A percentile compares a stretch with the other conserved stretches of the same genome.
phyloP scores from a whole-genome alignment of 2,888 invertebrate species.

The Apocheima hispidaria region DNA sequence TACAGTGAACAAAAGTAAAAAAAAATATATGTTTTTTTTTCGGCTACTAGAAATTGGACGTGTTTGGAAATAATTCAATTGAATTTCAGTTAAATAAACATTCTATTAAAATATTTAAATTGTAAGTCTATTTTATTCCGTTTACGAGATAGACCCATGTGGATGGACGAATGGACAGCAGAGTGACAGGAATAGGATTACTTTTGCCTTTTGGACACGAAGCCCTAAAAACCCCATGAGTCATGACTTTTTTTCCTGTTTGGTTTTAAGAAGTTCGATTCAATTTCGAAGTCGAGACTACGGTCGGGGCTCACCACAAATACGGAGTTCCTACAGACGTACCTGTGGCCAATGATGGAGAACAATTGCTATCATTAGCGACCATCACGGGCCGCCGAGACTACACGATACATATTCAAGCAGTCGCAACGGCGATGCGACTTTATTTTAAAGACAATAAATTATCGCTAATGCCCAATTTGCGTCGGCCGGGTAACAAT shows the following conservation, averaged over 20 bases:
- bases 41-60: no score
- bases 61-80: no score
- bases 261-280: slow-evolving; percentile 16
- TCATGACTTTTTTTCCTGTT: background rate
- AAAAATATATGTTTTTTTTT: no score
- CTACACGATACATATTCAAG: slow-evolving; percentile 83
- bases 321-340: slow-evolving; percentile 52
- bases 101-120: no score
- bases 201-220: no score
- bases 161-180: no score
- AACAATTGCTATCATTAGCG: slow-evolving; percentile 84
- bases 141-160: no score
- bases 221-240: no score
- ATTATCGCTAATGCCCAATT: slow-evolving; percentile 86
- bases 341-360: slow-evolving; percentile 80
- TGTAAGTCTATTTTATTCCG: no score
- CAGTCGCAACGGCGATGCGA: slow-evolving; percentile 77
- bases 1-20: no score
- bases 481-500: slow-evolving; percentile 84
- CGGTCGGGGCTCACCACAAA: slow-evolving; percentile 44
- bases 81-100: no score
- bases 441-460: slow-evolving; percentile 83
- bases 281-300: slow-evolving; percentile 5
- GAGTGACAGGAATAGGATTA: no score
- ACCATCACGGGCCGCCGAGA: slow-evolving; percentile 69